Base-by-base conservation (phyloP, 1,140 invertebrate species). In the Cherax quadricarinatus region DNA sequence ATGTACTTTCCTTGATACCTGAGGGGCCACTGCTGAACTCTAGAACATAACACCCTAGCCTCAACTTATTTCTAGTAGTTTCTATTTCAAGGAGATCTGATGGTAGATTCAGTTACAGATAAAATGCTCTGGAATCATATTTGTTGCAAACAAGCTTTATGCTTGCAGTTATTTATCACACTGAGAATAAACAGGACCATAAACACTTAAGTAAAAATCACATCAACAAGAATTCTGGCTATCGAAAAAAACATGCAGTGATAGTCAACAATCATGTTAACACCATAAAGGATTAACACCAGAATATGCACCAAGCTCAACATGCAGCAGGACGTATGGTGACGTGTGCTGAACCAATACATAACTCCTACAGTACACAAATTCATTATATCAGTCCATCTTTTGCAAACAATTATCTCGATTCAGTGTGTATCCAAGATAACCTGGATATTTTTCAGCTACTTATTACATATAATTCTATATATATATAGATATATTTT, bases 41-140 rank as follows among this genome's bases (percentile, higher is more conserved):
- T 81, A 81, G 79, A 81, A 81, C 79, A 81, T 81, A 81, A 81
- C 79, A 81, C 79, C 79, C 48, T 48, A 81, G 79, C 79, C 79
- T 81, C 79, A 51, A 81, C 16, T 81, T 81, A 49, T 53, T 51
- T 51, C 79, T 51, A 81, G 48, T 49, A 81, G 48, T 81, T 80
- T 81, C 79, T 51, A 49, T 16, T n/a, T 81, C 79, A 14, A 66
- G 57, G 62, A 86, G 30, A 60, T 70, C 57, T 86, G 48, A 21
- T 70, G 84, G 62, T 73, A 86, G 53, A 16, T 12, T 62, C 14
- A 86, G 51, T 10, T 18, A 18, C 5, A 5, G 18, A 16, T 66
- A 16, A 66, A 12, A 18, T 18, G 62, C 18, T 66, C 5, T 66
- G 3, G 57, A 41, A 66, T 66, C 53, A 10, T 57, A 57, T 57